Conservation (phyloP, 2,888 invertebrate species). For the Polymixis lichenea region DNA sequence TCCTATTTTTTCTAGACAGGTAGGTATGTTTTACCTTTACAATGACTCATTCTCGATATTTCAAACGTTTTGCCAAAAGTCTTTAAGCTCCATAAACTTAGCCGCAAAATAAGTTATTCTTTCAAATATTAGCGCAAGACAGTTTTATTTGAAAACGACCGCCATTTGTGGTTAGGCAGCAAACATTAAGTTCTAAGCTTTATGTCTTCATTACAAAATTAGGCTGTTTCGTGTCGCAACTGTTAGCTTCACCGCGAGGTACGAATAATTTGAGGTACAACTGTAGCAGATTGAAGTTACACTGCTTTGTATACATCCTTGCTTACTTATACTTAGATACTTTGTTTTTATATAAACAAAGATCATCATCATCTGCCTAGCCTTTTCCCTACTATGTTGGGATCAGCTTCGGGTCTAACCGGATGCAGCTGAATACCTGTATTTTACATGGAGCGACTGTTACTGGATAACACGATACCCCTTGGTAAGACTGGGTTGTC, state of each 20-base stretch:
- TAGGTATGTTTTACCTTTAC: background rate
- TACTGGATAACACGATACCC: too few relatives aligned
- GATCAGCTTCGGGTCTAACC: too few relatives aligned
- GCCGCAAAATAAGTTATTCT: conserved; percentile 45
- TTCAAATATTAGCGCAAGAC: conserved; percentile 52
- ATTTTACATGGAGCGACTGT: too few relatives aligned
- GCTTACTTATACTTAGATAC: too few relatives aligned
- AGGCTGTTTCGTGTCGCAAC: conserved; percentile 58
- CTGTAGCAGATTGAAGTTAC: conserved; percentile 6
- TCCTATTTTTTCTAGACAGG: too few relatives aligned
- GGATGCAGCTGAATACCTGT: too few relatives aligned
- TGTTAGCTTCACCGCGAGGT: conserved; percentile 51
- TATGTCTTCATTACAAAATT: conserved; percentile 70
- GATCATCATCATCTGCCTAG: too few relatives aligned
- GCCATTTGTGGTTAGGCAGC: conserved; percentile 59
- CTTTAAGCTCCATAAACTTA: conserved; percentile 13
- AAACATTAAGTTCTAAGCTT: conserved; percentile 66
- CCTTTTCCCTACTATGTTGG: too few relatives aligned
- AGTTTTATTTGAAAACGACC: conserved; percentile 51
- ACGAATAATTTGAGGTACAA: conserved; percentile 34
- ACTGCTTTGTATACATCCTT: too few relatives aligned
- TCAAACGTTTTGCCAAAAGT: conserved; percentile 6
- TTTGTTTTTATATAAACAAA: too few relatives aligned
- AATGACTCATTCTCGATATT: background rate
- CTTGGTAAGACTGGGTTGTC: too few relatives aligned